These are phyloP conservation scores for Heterodera filipjevi DNA, from an alignment of 2,888 invertebrate species.

Conservation along the genomic window DNA sequence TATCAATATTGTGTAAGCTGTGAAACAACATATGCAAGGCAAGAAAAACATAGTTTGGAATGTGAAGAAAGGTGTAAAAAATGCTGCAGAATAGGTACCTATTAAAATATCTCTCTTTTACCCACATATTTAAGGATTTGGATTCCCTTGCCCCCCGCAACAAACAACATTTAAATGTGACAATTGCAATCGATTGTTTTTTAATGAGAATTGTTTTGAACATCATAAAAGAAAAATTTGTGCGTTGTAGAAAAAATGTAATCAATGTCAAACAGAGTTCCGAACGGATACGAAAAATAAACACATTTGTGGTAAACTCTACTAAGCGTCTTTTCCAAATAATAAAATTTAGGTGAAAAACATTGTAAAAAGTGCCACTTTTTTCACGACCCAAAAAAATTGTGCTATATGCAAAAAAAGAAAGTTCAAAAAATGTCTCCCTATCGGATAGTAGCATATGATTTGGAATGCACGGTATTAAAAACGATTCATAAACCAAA, in stretches of 20 bases:
- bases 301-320: neutral
- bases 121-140: neutral
- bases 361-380: neutral
- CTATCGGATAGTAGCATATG: neutral
- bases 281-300: neutral
- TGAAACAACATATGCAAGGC: neutral
- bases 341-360: neutral
- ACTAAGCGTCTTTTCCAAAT: neutral
- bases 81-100: neutral
- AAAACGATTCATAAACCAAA: neutral
- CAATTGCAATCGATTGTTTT: neutral
- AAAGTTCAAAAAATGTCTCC: neutral
- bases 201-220: neutral
- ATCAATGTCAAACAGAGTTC: neutral
- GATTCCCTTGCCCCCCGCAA: neutral
- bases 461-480: neutral
- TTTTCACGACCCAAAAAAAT: neutral
- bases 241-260: neutral
- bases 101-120: neutral
- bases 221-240: neutral
- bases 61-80: neutral
- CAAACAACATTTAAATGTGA: neutral
- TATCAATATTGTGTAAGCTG: neutral
- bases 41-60: neutral
- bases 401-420: neutral